These are phyloP conservation scores for Cyclura pinguis DNA, from an alignment of 2,797 vertebrate species.

Conservation along the genomic window DNA sequence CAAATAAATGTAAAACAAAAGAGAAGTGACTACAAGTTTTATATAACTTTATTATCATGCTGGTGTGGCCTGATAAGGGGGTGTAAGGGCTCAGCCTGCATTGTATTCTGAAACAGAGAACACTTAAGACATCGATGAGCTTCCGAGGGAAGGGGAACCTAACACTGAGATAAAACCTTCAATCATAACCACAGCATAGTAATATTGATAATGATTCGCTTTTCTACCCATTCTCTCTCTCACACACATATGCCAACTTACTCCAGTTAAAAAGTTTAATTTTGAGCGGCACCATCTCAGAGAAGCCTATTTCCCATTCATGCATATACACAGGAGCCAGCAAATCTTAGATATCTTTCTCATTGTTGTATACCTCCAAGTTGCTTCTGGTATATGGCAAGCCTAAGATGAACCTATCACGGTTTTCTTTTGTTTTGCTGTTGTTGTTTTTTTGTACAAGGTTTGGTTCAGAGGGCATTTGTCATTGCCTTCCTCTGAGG, in stretches of 20 bases:
- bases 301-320: background rate
- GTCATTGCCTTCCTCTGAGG: too few relatives aligned
- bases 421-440: too few relatives aligned
- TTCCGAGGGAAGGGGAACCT: background rate
- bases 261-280: conserved; percentile 37
- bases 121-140: conserved; percentile 10
- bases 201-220: conserved; percentile 6
- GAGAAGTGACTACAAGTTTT: too few relatives aligned
- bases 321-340: background rate
- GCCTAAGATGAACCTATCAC: too few relatives aligned
- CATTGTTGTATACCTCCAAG: too few relatives aligned
- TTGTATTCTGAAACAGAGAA: conserved; percentile 18
- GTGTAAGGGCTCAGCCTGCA: too few relatives aligned
- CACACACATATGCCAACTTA: conserved; percentile 8
- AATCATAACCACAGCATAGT: conserved; percentile 13
- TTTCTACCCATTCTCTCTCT: conserved; percentile 62
- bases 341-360: background rate
- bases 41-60: too few relatives aligned
- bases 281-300: conserved; percentile 19
- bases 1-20: too few relatives aligned
- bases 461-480: too few relatives aligned
- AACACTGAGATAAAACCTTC: conserved; percentile 53
- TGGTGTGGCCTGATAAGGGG: too few relatives aligned
- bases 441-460: too few relatives aligned
- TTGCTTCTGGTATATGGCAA: too few relatives aligned